Conservation (phyloP, 2,113 vertebrate genomes). For the Narcine bancroftii region DNA sequence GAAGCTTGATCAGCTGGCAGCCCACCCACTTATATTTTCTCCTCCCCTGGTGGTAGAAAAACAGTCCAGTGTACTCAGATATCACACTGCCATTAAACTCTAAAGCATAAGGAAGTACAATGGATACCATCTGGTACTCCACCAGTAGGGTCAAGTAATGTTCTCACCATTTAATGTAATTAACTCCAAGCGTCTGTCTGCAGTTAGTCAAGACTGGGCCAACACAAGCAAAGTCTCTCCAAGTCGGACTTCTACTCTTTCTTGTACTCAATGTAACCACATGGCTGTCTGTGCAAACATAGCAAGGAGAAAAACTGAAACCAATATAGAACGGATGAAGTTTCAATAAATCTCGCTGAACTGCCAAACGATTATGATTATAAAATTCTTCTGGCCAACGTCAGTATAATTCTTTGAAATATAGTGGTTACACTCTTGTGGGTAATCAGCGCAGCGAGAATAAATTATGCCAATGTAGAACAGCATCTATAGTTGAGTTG, state of each 20-base stretch:
- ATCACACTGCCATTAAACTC: conserved; percentile 20
- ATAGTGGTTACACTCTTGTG: conserved; percentile 19
- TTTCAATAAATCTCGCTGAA: conserved; percentile 36
- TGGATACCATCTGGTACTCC: conserved; percentile 35
- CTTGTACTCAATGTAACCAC: conserved; percentile 25
- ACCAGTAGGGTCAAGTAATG: conserved; percentile 29
- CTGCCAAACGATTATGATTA: conserved; percentile 36
- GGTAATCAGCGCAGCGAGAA: not conserved
- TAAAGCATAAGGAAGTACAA: conserved; percentile 9
- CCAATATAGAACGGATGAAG: conserved; percentile 35
- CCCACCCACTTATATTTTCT: not conserved
- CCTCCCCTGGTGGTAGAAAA: not conserved
- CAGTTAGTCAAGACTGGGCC: conserved; percentile 25
- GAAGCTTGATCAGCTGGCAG: conserved; percentile 11
- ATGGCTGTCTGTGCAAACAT: conserved; percentile 35
- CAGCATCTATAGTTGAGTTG: not conserved
- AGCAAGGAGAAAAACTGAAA: conserved; percentile 35
- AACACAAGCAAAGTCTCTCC: conserved; percentile 37
- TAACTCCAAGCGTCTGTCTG: conserved; percentile 35
- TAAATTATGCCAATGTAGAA: not conserved
- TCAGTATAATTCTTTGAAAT: conserved; percentile 24
- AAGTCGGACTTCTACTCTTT: conserved; percentile 34
- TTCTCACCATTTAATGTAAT: conserved; percentile 38
- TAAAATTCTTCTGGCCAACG: conserved; percentile 31
- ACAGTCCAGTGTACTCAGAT: not conserved